Conservation (phyloP, 2,797 vertebrate genomes). For the Anabacerthia variegaticeps region DNA sequence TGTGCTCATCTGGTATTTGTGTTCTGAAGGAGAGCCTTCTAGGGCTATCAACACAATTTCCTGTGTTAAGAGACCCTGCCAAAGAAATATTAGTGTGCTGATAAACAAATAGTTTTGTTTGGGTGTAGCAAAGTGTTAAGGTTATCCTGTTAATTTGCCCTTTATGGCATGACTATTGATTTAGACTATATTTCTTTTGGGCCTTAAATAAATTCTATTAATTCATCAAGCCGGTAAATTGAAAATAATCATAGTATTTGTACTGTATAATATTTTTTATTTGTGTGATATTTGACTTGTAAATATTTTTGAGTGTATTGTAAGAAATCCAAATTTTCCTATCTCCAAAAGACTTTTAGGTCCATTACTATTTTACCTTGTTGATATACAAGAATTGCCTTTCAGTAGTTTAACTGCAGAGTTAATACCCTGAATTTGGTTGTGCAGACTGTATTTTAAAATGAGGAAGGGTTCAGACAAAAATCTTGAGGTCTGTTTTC, state of each 20-base stretch:
- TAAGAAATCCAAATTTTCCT: not conserved
- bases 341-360: not conserved
- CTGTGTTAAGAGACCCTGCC: not conserved
- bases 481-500: not conserved
- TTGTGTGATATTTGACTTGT: not conserved
- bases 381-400: not conserved
- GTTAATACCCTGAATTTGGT: not conserved
- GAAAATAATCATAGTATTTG: not conserved
- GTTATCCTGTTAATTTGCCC: not conserved
- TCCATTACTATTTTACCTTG: not conserved
- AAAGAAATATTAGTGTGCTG: not conserved
- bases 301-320: not conserved
- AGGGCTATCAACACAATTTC: not conserved
- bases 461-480: not conserved
- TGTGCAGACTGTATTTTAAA: not conserved
- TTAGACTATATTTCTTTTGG: not conserved
- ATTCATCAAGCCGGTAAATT: not conserved
- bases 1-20: not conserved
- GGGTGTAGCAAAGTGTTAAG: not conserved
- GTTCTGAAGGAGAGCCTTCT: not conserved
- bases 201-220: not conserved
- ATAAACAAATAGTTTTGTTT: not conserved
- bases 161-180: not conserved
- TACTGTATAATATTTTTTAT: not conserved
- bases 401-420: not conserved